phyloP scores from a whole-genome alignment of 2,888 invertebrate genomes.

The Lasioglossum calceatum region DNA sequence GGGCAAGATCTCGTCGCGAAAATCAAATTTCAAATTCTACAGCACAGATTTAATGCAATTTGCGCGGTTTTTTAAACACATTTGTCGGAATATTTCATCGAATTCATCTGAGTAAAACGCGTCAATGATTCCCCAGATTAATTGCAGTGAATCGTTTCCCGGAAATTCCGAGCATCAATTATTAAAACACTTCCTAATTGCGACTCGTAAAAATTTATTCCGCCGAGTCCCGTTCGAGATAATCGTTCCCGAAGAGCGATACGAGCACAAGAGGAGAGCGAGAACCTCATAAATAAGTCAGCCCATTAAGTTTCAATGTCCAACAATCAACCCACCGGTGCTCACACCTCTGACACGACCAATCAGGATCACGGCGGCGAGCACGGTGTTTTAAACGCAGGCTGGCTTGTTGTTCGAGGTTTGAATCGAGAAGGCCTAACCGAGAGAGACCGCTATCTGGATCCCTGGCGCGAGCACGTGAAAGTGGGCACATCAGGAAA shows the following conservation, averaged over 20 bases:
- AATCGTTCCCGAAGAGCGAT: neutral
- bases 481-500: conserved; percentile 66
- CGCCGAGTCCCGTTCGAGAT: neutral
- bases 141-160: neutral
- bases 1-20: neutral
- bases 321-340: conserved; percentile 23
- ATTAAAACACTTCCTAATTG: neutral
- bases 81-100: neutral
- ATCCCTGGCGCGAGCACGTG: conserved; percentile 35
- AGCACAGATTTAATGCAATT: neutral
- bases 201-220: neutral
- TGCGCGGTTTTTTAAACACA: too few relatives aligned
- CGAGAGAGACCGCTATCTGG: conserved; percentile 25
- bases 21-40: neutral
- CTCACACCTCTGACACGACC: conserved; percentile 16
- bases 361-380: conserved; percentile 7
- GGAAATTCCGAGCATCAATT: neutral
- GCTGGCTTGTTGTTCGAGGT: neutral
- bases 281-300: conserved; percentile 3
- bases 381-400: conserved; percentile 14
- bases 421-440: conserved; percentile 4
- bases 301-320: conserved; percentile 12
- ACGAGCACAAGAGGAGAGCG: neutral
- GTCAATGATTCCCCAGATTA: neutral
- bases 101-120: too few relatives aligned